Evolutionary conservation across 1,140 invertebrate species (phyloP).

Genomic region (Drosophila nannoptera): DNA sequence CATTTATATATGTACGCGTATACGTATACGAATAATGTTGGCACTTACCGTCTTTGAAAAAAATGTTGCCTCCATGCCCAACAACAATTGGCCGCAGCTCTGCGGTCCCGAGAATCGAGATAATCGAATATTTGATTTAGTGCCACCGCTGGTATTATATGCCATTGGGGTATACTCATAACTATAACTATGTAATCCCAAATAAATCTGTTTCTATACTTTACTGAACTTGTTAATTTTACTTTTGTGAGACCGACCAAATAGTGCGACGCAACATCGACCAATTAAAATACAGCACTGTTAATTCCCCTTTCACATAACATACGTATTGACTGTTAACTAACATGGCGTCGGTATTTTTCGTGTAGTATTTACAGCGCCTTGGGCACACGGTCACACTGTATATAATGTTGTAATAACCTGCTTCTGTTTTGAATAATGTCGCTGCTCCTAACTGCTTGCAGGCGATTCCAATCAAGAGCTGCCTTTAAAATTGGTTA

Average conservation of each 20-base stretch:
- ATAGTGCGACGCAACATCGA: slow-evolving; percentile 44
- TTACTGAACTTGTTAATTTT: slow-evolving; percentile 43
- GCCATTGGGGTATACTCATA: slow-evolving; percentile 74
- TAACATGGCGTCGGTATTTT: slow-evolving; percentile 28
- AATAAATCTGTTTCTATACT: slow-evolving; percentile 38
- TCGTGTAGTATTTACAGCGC: not conserved
- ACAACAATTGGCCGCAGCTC: slow-evolving; percentile 66
- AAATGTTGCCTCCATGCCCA: slow-evolving; percentile 70
- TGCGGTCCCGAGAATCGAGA: slow-evolving; percentile 55
- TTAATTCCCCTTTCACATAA: slow-evolving; percentile 8
- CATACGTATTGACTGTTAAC: slow-evolving; percentile 16
- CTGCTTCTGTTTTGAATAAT: slow-evolving; percentile 32
- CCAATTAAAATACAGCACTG: slow-evolving; percentile 45
- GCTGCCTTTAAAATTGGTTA: slow-evolving; percentile 16
- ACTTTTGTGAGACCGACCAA: slow-evolving; percentile 36
- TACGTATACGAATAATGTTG: slow-evolving; percentile 7
- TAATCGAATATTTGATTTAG: slow-evolving; percentile 73
- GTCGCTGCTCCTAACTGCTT: slow-evolving; percentile 26
- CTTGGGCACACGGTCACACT: slow-evolving; percentile 2
- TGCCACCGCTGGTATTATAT: slow-evolving; percentile 67
- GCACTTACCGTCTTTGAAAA: slow-evolving; percentile 76
- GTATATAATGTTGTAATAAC: slow-evolving; percentile 15
- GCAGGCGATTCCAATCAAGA: slow-evolving; percentile 15
- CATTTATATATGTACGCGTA: slow-evolving; percentile 4
- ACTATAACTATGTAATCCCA: slow-evolving; percentile 48